Conservation (phyloP, 2,113 vertebrate genomes). For the Cochlearius cochlearius region DNA sequence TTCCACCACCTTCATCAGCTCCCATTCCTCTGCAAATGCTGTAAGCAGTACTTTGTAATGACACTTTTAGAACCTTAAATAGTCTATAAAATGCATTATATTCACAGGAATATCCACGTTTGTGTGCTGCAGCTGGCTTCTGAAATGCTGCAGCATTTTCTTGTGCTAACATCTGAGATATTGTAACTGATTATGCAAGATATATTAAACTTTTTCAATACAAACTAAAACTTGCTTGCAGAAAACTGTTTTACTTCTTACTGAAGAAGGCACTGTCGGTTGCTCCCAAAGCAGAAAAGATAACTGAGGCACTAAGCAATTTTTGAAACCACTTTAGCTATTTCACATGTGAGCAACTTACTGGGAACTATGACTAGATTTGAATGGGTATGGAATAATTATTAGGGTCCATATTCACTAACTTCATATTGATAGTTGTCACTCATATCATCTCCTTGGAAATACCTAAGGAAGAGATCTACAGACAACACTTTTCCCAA, state of each 20-base stretch:
- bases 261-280: neutral
- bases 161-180: neutral
- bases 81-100: neutral
- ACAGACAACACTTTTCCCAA: neutral
- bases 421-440: neutral
- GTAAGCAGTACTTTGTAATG: neutral
- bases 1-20: neutral
- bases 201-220: neutral
- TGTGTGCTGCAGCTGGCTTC: neutral
- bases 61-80: neutral
- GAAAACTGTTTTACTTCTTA: neutral
- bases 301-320: neutral
- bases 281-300: neutral
- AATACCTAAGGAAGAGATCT: neutral
- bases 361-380: neutral
- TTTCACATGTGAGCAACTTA: neutral
- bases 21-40: neutral
- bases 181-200: neutral
- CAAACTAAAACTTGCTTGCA: neutral
- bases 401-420: neutral
- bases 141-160: neutral
- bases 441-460: neutral
- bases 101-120: fast-evolving
- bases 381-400: neutral
- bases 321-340: neutral